A percentile compares a stretch with the other conserved stretches of the same genome.
These are phyloP conservation scores for Nasonia vitripennis DNA, from an alignment of 1,140 invertebrate genomes.

Conservation along the genomic window DNA sequence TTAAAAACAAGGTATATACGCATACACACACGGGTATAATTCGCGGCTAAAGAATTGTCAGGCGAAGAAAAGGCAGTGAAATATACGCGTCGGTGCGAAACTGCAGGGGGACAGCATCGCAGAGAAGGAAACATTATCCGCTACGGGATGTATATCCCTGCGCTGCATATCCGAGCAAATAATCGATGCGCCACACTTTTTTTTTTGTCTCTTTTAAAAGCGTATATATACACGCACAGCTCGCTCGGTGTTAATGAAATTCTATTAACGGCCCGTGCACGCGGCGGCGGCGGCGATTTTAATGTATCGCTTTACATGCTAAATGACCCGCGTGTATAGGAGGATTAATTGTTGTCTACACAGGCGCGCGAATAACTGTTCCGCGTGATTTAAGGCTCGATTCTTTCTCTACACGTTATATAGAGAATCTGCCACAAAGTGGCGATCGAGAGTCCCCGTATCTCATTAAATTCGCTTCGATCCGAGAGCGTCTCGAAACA, in stretches of 20 bases:
- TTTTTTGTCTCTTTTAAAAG: neutral
- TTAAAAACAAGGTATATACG: constrained; percentile 43
- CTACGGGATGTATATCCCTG: neutral
- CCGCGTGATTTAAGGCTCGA: neutral
- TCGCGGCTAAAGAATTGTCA: constrained; percentile 51
- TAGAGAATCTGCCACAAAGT: too few species aligned
- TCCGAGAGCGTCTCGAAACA: too few species aligned
- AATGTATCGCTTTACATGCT: constrained; percentile 44
- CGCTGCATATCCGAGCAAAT: neutral
- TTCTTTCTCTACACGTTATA: neutral
- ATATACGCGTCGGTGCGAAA: constrained; percentile 38
- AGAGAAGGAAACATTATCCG: neutral
- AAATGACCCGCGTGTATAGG: constrained; percentile 13
- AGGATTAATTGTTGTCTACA: constrained; percentile 33
- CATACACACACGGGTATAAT: constrained; percentile 40
- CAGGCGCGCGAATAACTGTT: constrained; percentile 5
- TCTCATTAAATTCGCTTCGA: neutral
- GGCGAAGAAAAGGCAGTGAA: constrained; percentile 46
- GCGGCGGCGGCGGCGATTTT: neutral
- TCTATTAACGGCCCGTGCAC: neutral
- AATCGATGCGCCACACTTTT: constrained; percentile 22
- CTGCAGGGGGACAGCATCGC: neutral
- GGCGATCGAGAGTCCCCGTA: too few species aligned
- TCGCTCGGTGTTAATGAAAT: constrained; percentile 2
- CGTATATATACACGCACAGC: too few species aligned